Conservation (phyloP, 2,888 invertebrate species). For the Harpalus rubripes region DNA sequence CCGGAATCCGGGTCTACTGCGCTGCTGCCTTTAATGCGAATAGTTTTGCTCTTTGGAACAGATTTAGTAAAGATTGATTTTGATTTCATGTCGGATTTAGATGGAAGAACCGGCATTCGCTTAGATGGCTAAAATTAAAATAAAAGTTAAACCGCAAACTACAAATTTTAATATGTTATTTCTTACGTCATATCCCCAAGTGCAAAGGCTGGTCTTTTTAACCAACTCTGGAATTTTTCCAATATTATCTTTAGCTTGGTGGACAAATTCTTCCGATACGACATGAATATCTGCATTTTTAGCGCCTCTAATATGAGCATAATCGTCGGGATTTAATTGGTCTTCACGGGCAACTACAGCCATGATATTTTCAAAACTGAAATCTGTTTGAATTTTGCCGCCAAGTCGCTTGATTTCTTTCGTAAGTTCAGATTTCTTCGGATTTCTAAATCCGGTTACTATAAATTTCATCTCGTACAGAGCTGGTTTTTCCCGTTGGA, state of each 20-base stretch:
- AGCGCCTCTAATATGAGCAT: constrained; percentile 83
- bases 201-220: constrained; percentile 85
- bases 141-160: neutral
- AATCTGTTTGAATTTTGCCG: constrained; percentile 82
- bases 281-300: constrained; percentile 87
- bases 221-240: constrained; percentile 84
- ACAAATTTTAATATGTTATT: neutral
- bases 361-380: constrained; percentile 80
- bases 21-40: constrained; percentile 88
- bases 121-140: constrained; percentile 73
- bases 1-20: constrained; percentile 96
- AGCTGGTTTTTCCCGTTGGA: constrained; percentile 83
- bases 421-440: constrained; percentile 83
- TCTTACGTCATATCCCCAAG: constrained; percentile 91
- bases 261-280: constrained; percentile 87
- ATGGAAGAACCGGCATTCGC: constrained; percentile 73
- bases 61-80: constrained; percentile 77
- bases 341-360: constrained; percentile 87
- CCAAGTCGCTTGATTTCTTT: constrained; percentile 86
- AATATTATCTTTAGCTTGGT: constrained; percentile 82
- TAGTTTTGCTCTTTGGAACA: constrained; percentile 81
- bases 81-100: constrained; percentile 72
- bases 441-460: constrained; percentile 80
- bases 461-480: constrained; percentile 88
- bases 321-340: constrained; percentile 81